These are phyloP conservation scores for Mallotus villosus DNA, from an alignment of 2,797 vertebrate genomes.

Conservation along the genomic window DNA sequence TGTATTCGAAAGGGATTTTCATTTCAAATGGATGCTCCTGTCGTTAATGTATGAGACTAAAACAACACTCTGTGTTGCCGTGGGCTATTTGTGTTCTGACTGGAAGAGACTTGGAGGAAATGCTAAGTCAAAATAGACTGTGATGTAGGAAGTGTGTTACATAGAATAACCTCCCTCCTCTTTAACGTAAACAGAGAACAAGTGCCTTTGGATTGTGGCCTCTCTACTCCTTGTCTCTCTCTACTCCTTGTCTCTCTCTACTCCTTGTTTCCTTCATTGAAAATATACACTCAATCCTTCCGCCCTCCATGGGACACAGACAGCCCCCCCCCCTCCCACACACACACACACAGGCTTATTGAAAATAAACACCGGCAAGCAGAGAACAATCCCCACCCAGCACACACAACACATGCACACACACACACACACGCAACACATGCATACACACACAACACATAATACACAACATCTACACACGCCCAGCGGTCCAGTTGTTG, in stretches of 20 bases:
- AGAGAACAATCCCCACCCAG: constrained; percentile 12
- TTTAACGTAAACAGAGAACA: constrained; percentile 43
- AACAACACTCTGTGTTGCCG: constrained; percentile 13
- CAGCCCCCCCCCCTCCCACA: constrained; percentile 21
- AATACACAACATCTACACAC: constrained; percentile 17
- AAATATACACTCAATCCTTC: constrained; percentile 21
- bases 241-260: constrained; percentile 14
- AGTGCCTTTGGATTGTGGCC: constrained; percentile 15
- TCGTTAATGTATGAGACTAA: neutral
- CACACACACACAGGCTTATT: constrained; percentile 28
- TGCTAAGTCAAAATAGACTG: constrained; percentile 41
- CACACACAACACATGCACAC: neutral
- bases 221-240: constrained; percentile 16
- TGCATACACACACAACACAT: constrained; percentile 25
- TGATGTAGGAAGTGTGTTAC: constrained; percentile 61
- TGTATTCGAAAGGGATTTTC: too few species aligned
- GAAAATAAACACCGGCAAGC: constrained; percentile 33
- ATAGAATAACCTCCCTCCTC: constrained; percentile 50
- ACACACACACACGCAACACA: constrained; percentile 38
- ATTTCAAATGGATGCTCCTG: neutral
- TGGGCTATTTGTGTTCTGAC: constrained; percentile 44
- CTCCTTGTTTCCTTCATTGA: constrained; percentile 22
- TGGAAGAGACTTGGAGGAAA: constrained; percentile 42
- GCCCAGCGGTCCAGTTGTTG: neutral
- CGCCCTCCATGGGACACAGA: constrained; percentile 25